Conservation (phyloP, 2,888 invertebrate genomes). For the Pachymerium ferrugineum region DNA sequence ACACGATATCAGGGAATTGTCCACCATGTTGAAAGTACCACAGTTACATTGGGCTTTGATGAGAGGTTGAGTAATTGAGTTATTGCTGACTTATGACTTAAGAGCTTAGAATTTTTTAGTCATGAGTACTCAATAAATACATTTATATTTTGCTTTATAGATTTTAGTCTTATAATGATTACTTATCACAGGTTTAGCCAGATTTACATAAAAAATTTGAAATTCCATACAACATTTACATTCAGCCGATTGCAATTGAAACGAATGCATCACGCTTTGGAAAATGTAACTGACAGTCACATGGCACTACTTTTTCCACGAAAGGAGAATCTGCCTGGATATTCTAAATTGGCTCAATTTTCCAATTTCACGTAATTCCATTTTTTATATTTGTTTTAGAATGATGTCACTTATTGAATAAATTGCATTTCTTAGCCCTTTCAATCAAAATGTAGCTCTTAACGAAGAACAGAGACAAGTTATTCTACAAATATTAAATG, state of each 20-base stretch:
- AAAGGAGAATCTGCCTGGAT: not conserved
- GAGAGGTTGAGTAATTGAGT: too few relatives aligned
- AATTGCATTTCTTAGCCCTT: not conserved
- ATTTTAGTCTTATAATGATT: not conserved
- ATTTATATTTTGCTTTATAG: not conserved
- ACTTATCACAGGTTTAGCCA: not conserved
- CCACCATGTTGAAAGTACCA: not conserved
- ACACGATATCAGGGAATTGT: not conserved
- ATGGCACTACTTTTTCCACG: not conserved
- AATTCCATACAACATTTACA: not conserved
- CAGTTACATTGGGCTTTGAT: not conserved
- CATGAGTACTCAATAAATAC: too few relatives aligned
- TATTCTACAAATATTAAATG: slow-evolving; percentile 68
- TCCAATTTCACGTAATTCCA: not conserved
- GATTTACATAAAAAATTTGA: not conserved
- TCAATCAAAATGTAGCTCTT: slow-evolving; percentile 63
- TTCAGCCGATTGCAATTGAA: not conserved
- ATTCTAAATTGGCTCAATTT: not conserved
- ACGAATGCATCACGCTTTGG: slow-evolving; percentile 2
- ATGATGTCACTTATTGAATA: not conserved
- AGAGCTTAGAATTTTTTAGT: too few relatives aligned
- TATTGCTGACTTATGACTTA: too few relatives aligned
- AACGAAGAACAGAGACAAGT: slow-evolving; percentile 75
- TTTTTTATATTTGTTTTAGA: not conserved
- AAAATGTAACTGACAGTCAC: not conserved